These are phyloP conservation scores for Pachyrhynchus sulphureomaculatus DNA, from an alignment of 1,140 invertebrate genomes.

Conservation along the genomic window DNA sequence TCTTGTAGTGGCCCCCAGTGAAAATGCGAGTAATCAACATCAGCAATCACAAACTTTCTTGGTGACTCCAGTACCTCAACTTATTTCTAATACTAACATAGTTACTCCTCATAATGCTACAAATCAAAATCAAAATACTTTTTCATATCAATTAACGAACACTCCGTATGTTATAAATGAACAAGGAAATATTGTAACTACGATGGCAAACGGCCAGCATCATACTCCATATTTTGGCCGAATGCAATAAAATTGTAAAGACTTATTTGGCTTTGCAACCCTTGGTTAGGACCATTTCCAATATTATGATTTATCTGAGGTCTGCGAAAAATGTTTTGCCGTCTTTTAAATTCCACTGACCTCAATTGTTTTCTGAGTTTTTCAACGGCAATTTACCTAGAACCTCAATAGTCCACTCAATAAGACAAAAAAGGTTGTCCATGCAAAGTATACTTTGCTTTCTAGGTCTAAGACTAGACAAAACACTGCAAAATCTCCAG, in stretches of 20 bases:
- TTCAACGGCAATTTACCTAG: no score
- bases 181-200: conserved; percentile 51
- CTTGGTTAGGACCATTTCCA: no score
- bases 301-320: no score
- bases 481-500: no score
- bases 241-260: conserved; percentile 31
- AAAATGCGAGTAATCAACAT: conserved; percentile 37
- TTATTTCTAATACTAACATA: conserved; percentile 51
- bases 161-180: conserved; percentile 51
- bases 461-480: no score
- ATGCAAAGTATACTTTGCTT: no score
- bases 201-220: conserved; percentile 49
- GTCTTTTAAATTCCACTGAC: no score
- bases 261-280: no score
- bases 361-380: no score
- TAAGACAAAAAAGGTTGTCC: no score
- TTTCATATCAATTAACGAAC: conserved; percentile 50
- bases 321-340: no score
- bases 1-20: conserved; percentile 58
- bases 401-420: no score
- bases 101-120: conserved; percentile 42
- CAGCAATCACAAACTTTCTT: conserved; percentile 59
- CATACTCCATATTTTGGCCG: conserved; percentile 50
- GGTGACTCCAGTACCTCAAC: conserved; percentile 62
- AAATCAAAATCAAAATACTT: conserved; percentile 46